These are phyloP conservation scores for Phrynocephalus guinanensis DNA, from an alignment of 2,797 vertebrate genomes.

Conservation along the genomic window DNA sequence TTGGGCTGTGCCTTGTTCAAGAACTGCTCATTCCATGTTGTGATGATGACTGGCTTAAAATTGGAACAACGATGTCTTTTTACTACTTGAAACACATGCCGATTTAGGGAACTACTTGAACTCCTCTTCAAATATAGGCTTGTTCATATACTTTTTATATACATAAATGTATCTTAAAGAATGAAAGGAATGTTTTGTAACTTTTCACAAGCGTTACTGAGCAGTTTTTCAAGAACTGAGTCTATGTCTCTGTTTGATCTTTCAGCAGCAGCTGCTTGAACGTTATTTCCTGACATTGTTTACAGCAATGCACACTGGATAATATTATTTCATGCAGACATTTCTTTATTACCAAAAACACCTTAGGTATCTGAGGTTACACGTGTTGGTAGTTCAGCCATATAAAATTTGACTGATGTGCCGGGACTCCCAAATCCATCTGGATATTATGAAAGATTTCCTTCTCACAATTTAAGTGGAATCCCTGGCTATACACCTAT, in stretches of 20 bases:
- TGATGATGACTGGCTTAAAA: no score
- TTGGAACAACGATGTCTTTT: no score
- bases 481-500: background rate
- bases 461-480: background rate
- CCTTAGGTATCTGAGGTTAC: background rate
- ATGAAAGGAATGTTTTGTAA: no score
- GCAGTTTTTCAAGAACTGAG: background rate
- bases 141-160: no score
- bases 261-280: background rate
- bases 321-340: background rate
- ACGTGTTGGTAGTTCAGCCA: background rate
- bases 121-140: background rate
- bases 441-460: background rate
- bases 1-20: background rate
- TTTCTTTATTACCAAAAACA: background rate
- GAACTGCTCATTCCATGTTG: background rate
- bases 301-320: background rate
- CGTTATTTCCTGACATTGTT: background rate
- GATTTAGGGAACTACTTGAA: background rate
- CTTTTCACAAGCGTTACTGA: no score
- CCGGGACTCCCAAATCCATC: background rate
- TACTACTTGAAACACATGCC: background rate
- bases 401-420: background rate
- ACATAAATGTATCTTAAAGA: no score
- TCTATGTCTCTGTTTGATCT: background rate